Percentiles rank a stretch among this genome's conserved stretches.
Evolutionary conservation across 2,888 invertebrate genomes (phyloP).

Genomic region (Dastarcus helophoroides): DNA sequence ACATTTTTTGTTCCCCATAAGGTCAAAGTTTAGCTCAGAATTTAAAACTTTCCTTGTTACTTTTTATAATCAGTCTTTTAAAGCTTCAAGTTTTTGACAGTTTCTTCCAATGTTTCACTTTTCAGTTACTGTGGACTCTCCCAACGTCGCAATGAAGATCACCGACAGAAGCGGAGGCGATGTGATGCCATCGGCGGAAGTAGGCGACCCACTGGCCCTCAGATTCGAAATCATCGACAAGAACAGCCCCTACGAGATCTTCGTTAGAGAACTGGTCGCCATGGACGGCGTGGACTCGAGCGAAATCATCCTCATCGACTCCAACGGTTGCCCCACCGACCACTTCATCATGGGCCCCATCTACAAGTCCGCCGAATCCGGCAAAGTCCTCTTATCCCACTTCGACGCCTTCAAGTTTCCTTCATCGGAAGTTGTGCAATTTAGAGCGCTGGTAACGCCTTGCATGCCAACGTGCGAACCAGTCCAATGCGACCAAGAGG

Average conservation of each 20-base stretch:
- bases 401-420: slow-evolving; percentile 97
- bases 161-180: slow-evolving; percentile 75
- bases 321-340: slow-evolving; percentile 86
- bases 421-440: slow-evolving; percentile 87
- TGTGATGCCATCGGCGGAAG: slow-evolving; percentile 78
- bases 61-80: too few species aligned
- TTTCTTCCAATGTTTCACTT: too few species aligned
- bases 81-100: too few species aligned
- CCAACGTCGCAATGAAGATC: slow-evolving; percentile 89
- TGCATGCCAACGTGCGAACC: slow-evolving; percentile 91
- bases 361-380: slow-evolving; percentile 66
- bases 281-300: slow-evolving; percentile 90
- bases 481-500: slow-evolving; percentile 77
- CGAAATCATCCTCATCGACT: slow-evolving; percentile 85
- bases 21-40: too few species aligned
- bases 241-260: slow-evolving; percentile 90
- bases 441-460: slow-evolving; percentile 89
- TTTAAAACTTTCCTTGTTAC: too few species aligned
- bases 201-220: slow-evolving; percentile 83
- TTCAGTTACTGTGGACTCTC: slow-evolving; percentile 88
- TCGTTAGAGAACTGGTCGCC: slow-evolving; percentile 86
- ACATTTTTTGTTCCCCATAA: too few species aligned
- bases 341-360: slow-evolving; percentile 90
- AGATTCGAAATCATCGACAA: slow-evolving; percentile 87
- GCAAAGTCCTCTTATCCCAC: slow-evolving; percentile 78